Conservation (phyloP, 1,140 invertebrate species). For the Papilio glaucus region DNA sequence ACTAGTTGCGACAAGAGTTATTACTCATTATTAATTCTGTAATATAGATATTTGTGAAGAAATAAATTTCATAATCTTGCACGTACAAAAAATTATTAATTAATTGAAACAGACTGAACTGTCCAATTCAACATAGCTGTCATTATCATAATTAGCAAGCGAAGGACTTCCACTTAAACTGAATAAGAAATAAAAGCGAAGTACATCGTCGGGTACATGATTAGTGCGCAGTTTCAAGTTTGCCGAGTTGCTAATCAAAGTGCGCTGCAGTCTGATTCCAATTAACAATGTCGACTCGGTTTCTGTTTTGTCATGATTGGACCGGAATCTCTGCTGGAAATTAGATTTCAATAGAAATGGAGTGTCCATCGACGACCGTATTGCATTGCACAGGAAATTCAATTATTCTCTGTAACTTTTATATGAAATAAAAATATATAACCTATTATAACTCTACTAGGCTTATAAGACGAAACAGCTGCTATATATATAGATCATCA, state of each 20-base stretch:
- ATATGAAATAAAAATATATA: background rate
- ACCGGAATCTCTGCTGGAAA: slow-evolving; percentile 32
- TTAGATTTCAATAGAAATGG: slow-evolving; percentile 22
- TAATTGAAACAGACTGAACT: background rate
- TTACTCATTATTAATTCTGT: too few species aligned
- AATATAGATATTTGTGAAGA: too few species aligned
- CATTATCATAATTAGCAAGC: background rate
- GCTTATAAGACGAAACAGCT: too few species aligned
- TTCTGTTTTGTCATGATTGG: slow-evolving; percentile 50
- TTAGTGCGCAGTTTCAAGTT: slow-evolving; percentile 41
- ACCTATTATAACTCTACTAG: background rate
- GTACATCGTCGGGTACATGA: background rate
- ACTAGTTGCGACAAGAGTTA: too few species aligned
- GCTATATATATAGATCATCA: too few species aligned
- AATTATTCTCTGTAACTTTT: background rate
- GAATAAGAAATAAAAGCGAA: background rate
- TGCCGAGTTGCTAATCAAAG: slow-evolving; percentile 49
- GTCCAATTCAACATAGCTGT: background rate
- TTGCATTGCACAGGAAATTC: slow-evolving; percentile 5
- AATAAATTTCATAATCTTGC: too few species aligned
- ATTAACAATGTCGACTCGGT: slow-evolving; percentile 56
- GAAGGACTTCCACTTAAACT: background rate
- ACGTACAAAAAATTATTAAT: background rate
- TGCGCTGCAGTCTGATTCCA: slow-evolving; percentile 49
- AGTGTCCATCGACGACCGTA: background rate